phyloP scores from a whole-genome alignment of 1,140 invertebrate genomes.

The Callitettix versicolor region DNA sequence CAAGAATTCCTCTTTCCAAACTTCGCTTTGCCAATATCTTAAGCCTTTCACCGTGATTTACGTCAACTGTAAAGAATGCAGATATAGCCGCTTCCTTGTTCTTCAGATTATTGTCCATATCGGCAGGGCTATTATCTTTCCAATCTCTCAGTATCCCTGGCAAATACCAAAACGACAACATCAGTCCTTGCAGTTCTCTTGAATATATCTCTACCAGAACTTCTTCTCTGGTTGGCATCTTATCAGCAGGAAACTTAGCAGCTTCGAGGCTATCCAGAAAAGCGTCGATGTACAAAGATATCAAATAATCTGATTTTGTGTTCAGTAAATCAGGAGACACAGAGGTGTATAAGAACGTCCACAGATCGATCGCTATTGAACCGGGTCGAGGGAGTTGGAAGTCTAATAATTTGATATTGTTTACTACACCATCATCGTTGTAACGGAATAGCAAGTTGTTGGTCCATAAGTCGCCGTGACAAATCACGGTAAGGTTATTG shows the following conservation, averaged over 20 bases:
- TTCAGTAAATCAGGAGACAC: not conserved
- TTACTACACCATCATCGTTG: not conserved
- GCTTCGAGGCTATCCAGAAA: not conserved
- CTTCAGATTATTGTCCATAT: too few relatives aligned
- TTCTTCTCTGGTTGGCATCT: not conserved
- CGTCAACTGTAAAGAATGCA: too few relatives aligned
- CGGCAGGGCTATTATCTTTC: too few relatives aligned
- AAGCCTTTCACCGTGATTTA: too few relatives aligned
- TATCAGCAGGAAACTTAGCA: not conserved
- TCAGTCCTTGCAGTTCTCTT: not conserved
- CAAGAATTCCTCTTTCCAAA: too few relatives aligned
- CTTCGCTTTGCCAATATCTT: too few relatives aligned
- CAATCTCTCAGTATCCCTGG: too few relatives aligned
- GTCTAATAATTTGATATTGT: not conserved
- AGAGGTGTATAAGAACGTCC: not conserved
- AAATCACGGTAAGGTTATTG: not conserved
- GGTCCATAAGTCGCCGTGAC: slow-evolving; percentile 7
- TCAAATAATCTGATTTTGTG: not conserved
- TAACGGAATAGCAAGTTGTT: not conserved
- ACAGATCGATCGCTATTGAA: not conserved
- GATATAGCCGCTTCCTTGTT: too few relatives aligned
- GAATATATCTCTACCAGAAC: not conserved
- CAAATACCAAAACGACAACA: not conserved
- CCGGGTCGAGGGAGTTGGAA: not conserved
- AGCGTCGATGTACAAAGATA: not conserved